phyloP scores from a whole-genome alignment of 2,113 vertebrate species.

The Gadus macrocephalus region DNA sequence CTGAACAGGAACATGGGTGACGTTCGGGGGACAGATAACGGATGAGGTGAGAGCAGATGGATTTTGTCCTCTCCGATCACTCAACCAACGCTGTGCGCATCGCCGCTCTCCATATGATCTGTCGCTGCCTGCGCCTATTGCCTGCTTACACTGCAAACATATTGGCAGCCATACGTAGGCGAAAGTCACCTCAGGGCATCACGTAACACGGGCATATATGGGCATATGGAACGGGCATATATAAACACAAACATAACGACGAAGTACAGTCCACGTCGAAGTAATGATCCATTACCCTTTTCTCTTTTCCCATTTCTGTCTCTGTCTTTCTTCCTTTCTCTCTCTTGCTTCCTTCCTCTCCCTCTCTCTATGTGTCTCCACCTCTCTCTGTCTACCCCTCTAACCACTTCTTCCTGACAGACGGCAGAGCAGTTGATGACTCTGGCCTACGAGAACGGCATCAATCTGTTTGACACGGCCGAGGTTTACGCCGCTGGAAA shows the following conservation, averaged over 20 bases:
- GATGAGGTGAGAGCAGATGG: constrained; percentile 85
- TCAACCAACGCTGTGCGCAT: constrained; percentile 23
- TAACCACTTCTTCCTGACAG: constrained; percentile 67
- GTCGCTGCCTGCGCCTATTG: constrained; percentile 26
- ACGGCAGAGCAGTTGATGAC: constrained; percentile 98
- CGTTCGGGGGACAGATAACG: constrained; percentile 95
- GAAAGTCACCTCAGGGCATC: neutral
- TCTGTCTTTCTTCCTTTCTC: no score
- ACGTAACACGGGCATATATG: constrained; percentile 5
- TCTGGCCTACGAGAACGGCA: constrained; percentile 96
- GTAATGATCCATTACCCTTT: constrained; percentile 14
- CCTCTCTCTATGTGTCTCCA: neutral
- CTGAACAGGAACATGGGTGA: constrained; percentile 94
- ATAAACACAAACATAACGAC: constrained; percentile 17
- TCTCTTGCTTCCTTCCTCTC: no score
- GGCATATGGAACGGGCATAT: constrained; percentile 11
- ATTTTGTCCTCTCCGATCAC: constrained; percentile 40
- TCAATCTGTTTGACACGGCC: constrained; percentile 98
- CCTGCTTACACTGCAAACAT: constrained; percentile 30
- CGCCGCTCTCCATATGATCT: constrained; percentile 39
- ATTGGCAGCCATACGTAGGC: neutral
- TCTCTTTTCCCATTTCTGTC: no score
- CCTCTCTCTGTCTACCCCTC: constrained; percentile 24
- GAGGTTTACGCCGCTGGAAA: constrained; percentile 98
- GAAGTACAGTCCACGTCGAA: constrained; percentile 13